Base-by-base conservation (phyloP, 2,888 invertebrate genomes). In the Cosmia pyralina region DNA sequence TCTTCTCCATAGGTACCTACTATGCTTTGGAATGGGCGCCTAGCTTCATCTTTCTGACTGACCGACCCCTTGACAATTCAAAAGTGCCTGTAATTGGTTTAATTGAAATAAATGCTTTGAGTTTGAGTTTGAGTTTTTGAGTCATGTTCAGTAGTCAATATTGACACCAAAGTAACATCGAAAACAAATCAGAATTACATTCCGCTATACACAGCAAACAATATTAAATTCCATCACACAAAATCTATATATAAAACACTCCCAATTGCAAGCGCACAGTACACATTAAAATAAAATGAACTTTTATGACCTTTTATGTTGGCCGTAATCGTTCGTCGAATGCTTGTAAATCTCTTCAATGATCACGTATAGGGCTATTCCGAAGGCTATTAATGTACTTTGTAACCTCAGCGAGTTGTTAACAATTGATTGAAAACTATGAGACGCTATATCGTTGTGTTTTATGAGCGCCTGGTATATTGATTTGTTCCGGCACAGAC, bases 311-410 rank as follows among this genome's bases (percentile, higher is more conserved):
- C 84, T 83, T 86, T 88, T 85, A 86, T 85, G 81, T 82, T 70
- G 72, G 74, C 77, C 69, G 77, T 87, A 87, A 87, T 84, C 83
- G 82, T 79, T 84, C 69, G 73, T 69, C 71, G 82, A 84, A 83
- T 74, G 86, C 82, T 85, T 85, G 83, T 90, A 89, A 88, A 89
- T 88, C 88, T 86, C 72, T 59, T 83, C 82, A 85, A 84, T 83
- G 85, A 87, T 88, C 81, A 72, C 83, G 81, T 81, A 84, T 82
- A 77, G 74, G 80, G 79, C 83, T 79, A 75, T 88, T 89, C 52
- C 68, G 72, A 77, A 81, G 81, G 81, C 85, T 73, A 82, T 87
- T 83, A 86, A 88, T 84, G 84, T 85, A 84, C 77, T 83, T 66
- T 78, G 83, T 85, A 84, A 81, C 83, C 79, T 85, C 78, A 69